Conservation (phyloP, 1,140 invertebrate species). For the Cotesia vestalis region DNA sequence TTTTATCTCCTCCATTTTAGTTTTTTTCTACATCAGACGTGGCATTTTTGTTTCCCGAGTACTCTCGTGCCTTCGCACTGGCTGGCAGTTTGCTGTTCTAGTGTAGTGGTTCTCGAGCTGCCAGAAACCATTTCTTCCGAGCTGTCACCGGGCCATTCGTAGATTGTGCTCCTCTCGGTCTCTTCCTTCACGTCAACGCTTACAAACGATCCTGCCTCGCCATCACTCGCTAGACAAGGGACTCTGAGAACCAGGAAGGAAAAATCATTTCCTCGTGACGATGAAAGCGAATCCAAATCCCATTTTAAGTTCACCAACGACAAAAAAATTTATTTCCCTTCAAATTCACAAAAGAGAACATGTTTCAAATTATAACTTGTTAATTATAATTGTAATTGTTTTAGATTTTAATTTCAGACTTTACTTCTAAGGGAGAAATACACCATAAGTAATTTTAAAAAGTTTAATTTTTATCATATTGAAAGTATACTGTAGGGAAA, state of each 20-base stretch:
- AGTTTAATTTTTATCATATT: too few species aligned
- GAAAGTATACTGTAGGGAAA: too few species aligned
- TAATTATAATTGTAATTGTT: too few species aligned
- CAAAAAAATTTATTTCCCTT: background rate
- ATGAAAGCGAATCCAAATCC: constrained; percentile 23
- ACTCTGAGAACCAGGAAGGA: constrained; percentile 24
- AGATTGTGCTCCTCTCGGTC: constrained; percentile 11
- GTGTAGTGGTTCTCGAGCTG: background rate
- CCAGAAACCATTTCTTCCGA: constrained; percentile 14
- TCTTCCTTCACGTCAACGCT: constrained; percentile 1
- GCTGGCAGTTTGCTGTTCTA: too few species aligned
- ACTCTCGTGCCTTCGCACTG: background rate
- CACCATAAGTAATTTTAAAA: too few species aligned
- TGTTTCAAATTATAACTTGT: too few species aligned
- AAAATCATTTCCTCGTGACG: constrained; percentile 33
- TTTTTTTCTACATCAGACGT: background rate
- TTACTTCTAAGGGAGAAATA: too few species aligned
- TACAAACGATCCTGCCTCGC: constrained; percentile 28
- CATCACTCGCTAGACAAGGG: background rate
- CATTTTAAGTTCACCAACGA: background rate
- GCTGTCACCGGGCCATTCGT: constrained; percentile 14
- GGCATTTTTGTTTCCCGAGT: constrained; percentile 29
- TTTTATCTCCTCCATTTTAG: background rate
- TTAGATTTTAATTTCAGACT: too few species aligned
- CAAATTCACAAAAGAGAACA: background rate